Base-by-base conservation (phyloP, 1,140 invertebrate genomes). In the Papilio helenus region DNA sequence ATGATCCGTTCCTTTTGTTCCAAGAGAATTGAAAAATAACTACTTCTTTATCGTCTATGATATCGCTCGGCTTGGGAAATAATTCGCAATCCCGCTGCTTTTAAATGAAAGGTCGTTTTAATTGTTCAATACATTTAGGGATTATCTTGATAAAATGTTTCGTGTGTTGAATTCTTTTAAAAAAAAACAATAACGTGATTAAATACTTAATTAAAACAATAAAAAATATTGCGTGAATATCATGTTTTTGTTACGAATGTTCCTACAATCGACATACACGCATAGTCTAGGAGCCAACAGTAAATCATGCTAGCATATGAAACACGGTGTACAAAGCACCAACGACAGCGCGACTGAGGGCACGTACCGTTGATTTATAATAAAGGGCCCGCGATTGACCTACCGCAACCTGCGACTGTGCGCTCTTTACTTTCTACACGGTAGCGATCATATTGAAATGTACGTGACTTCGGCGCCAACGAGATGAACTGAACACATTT, bases 21-120 rank as follows among this genome's bases (percentile, higher is more conserved):
- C 83, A 79, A 79, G 72, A 72, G 80, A 86, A 87, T 86, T 85
- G 86, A 86, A 87, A 81, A 87, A 86, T 83, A 86, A 82, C 81
- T 55, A 72, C 49, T 78, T 76, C 29, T 61, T 79, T 78, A 82
- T 78, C 80, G 71, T 76, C 78, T 82, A 81, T 72, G 29, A 76
- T 73, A 74, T 74, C 72, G 20, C 72, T 49, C 23, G 10, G 42
- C 44, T 74, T 74, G 20, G 49, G 72, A 74, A 74, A 74, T 74
- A 74, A 26, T 74, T 74, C 42, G 72, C 42, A 73, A 73, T 73
- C 34, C 14, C 16, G 16, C 34, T 39, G 39, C 8, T n/a, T 72
- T 72, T 44, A 18, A 72, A 16, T 7, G 71, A 44, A 72, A 72
- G 71, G 34, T 42, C n/a, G 39, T 72, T 34, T 42, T 72, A 72